phyloP scores from a whole-genome alignment of 2,797 vertebrate species.

The Cyprinella venusta region DNA sequence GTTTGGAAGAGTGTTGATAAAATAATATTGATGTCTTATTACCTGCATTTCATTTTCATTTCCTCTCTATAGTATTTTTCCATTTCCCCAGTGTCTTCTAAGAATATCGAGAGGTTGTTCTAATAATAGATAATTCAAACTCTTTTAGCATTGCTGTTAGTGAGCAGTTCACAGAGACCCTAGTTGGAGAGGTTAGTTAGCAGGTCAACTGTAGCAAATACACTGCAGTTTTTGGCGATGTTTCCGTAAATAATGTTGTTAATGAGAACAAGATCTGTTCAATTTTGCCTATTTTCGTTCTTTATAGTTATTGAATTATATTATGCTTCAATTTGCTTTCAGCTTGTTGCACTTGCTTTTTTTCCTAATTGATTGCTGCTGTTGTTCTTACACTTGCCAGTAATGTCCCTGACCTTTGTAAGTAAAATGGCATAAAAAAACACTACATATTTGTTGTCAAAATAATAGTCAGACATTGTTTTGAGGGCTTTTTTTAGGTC shows the following conservation, averaged over 20 bases:
- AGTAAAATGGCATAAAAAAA: background rate
- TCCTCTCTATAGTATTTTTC: background rate
- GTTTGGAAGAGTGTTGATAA: slow-evolving; percentile 24
- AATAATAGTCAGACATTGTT: slow-evolving; percentile 15
- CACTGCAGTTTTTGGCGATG: background rate
- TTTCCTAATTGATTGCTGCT: too few species aligned
- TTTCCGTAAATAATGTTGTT: background rate
- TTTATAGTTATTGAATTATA: background rate
- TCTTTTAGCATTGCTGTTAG: too few species aligned
- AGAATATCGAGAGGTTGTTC: background rate
- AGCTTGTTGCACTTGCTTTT: background rate
- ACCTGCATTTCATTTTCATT: background rate
- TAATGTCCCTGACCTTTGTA: background rate
- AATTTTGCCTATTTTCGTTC: background rate
- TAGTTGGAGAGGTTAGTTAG: too few species aligned
- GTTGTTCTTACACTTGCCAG: background rate
- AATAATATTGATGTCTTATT: background rate
- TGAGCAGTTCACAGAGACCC: too few species aligned
- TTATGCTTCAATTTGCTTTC: background rate
- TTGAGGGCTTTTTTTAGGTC: too few species aligned
- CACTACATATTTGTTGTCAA: slow-evolving; percentile 28
- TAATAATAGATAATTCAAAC: too few species aligned
- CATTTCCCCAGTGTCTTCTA: slow-evolving; percentile 30
- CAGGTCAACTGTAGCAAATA: background rate
- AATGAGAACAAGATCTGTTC: background rate